These are phyloP conservation scores for Cremastinae sp. DNA, from an alignment of 2,888 invertebrate species.

Conservation along the genomic window DNA sequence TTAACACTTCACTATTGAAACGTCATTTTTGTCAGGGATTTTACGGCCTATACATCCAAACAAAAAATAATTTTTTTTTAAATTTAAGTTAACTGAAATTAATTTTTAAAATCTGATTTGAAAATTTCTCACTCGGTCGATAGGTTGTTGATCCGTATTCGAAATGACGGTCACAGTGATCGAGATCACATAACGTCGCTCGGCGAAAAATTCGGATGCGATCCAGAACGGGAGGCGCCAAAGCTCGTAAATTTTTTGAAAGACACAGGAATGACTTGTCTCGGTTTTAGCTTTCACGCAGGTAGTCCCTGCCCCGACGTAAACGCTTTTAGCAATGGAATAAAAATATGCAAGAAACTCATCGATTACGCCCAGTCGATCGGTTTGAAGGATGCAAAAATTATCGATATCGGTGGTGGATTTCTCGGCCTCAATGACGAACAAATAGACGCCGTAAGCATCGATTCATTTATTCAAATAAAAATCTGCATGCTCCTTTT, in stretches of 20 bases:
- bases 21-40: no score
- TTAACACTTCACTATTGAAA: no score
- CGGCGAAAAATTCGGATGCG: conserved; percentile 76
- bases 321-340: conserved; percentile 81
- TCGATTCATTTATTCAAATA: not conserved
- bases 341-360: conserved; percentile 80
- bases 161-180: conserved; percentile 68
- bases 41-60: not conserved
- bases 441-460: conserved; percentile 79
- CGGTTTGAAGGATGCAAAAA: conserved; percentile 81
- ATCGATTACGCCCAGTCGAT: conserved; percentile 80
- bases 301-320: conserved; percentile 78
- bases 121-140: not conserved
- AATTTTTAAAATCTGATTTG: not conserved
- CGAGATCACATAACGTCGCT: conserved; percentile 56
- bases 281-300: conserved; percentile 77
- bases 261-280: conserved; percentile 70
- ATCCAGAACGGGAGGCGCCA: conserved; percentile 69
- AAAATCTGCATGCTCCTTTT: not conserved
- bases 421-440: conserved; percentile 81
- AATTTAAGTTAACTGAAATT: not conserved
- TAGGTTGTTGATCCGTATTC: conserved; percentile 74
- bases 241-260: conserved; percentile 69
- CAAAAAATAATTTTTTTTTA: not conserved
- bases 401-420: conserved; percentile 84